Evolutionary conservation across 2,797 vertebrate genomes (phyloP), one percentile per base, ranked within the genome.

Genomic region (Halcyon chelicuti): DNA sequence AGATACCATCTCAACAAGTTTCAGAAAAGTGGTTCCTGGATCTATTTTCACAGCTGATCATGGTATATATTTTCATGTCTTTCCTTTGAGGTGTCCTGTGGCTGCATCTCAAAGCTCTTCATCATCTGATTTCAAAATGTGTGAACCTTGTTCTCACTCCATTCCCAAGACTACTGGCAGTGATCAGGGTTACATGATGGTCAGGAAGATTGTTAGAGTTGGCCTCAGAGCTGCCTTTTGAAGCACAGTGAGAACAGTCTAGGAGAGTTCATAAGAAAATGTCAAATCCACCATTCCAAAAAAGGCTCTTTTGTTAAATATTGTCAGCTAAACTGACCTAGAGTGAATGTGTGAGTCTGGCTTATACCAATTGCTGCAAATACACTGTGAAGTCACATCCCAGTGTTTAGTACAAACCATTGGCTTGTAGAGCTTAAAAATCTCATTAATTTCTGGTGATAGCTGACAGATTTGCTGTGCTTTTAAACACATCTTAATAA

Each of bases 121-220:
- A 60, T 10, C 7, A 9, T 60, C 39, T 54, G 20, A 28, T 55
- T 37, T 75, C 60, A 42, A 90, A 72, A 67, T 5, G 14, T 35
- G 23, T n/a, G 14, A 58, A 5, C 7, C 58, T 72, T 55, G 12
- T 60, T 72, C 39, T 67, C 35, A 28, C 7, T 60, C 14, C 8
- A 13, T 18, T 82, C 20, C 12, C 26, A 75, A 31, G 52, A 16
- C 20, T 58, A 14, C 39, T 63, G 25, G 12, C 46, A 61, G n/a
- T 2, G 0, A 4, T 62, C 1, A 0, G 10, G 33, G 37, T 65
- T 31, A 18, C 10, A 2, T 35, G n/a, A n/a, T 42, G 47, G 18
- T 51, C 22, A 20, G 19, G 33, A 28, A 42, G 4, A 47, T 68
- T 3, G 0, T 39, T 83, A 44, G n/a, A n/a, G 7, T 29, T 81